A percentile compares a stretch with the other conserved stretches of the same genome.
These are phyloP conservation scores for Caenorhabditis elegans DNA, from an alignment of 1,140 invertebrate genomes.

Conservation along the genomic window WBcel235 BX284605.5:13890001-13890500, in stretches of 20 bases:
- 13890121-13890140: neutral
- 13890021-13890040: neutral
- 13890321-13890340: too few species aligned
- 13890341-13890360: too few species aligned
- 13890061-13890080: too few species aligned
- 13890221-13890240: neutral
- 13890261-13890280: neutral
- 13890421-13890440: too few species aligned
- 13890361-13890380: too few species aligned
- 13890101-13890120: neutral
- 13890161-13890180: neutral
- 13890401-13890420: too few species aligned
- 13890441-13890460: too few species aligned
- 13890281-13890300: neutral
- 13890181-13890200: neutral
- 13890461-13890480: too few species aligned
- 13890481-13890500: too few species aligned
- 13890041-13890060: neutral
- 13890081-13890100: too few species aligned
- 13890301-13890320: neutral
- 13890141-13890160: neutral
- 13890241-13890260: neutral
- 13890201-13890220: neutral
- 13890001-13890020: neutral
- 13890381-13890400: too few species aligned